These are phyloP conservation scores for Ips typographus DNA, from an alignment of 1,140 invertebrate genomes.

Conservation along the genomic window DNA sequence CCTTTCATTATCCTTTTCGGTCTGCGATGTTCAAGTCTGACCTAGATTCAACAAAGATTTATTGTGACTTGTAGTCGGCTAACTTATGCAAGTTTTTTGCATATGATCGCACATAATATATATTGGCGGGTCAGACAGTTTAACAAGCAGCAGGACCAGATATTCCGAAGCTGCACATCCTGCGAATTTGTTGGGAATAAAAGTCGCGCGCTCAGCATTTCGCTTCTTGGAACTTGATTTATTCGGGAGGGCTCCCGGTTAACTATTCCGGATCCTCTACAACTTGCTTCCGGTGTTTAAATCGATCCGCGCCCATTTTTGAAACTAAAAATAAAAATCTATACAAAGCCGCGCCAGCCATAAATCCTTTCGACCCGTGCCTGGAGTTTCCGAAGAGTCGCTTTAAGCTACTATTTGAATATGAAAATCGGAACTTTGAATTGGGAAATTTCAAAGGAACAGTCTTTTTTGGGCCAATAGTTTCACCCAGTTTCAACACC, in stretches of 20 bases:
- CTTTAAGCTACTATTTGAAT: constrained; percentile 27
- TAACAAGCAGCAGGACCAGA: constrained; percentile 25
- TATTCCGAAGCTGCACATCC: constrained; percentile 34
- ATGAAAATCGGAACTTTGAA: neutral
- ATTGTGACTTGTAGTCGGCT: neutral
- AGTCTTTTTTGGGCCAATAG: too few species aligned
- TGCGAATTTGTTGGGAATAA: constrained; percentile 41
- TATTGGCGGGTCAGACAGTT: constrained; percentile 27
- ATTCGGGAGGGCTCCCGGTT: constrained; percentile 36
- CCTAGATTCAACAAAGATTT: neutral
- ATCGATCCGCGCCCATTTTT: constrained; percentile 32
- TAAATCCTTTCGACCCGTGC: constrained; percentile 29
- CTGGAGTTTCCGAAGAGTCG: constrained; percentile 21
- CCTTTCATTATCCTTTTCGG: neutral
- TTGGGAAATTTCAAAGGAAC: too few species aligned
- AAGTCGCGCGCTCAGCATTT: constrained; percentile 44
- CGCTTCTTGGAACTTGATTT: constrained; percentile 43
- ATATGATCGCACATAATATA: constrained; percentile 23
- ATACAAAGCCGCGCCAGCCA: constrained; percentile 25
- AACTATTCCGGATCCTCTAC: constrained; percentile 45
- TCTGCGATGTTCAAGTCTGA: too few species aligned
- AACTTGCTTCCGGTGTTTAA: constrained; percentile 39
- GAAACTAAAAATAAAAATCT: constrained; percentile 36
- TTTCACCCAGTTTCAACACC: too few species aligned
- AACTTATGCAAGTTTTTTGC: constrained; percentile 30